These are phyloP conservation scores for Ctenicera cuprea DNA, from an alignment of 2,888 invertebrate genomes.

Conservation along the genomic window DNA sequence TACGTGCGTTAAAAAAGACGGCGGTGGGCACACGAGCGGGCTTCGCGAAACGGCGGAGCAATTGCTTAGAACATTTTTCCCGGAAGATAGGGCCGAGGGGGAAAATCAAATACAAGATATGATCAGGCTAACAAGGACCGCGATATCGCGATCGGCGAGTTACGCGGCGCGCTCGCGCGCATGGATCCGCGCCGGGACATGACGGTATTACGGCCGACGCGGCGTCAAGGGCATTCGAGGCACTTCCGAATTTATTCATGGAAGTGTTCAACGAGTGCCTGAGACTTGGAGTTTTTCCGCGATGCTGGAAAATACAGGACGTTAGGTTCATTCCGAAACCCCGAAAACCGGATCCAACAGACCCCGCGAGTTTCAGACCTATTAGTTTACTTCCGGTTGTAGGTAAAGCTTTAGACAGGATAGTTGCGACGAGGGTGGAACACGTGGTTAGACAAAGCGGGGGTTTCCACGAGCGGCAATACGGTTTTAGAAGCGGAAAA, in stretches of 20 bases:
- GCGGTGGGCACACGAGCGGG: not conserved
- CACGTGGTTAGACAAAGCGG: not conserved
- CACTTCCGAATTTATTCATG: not conserved
- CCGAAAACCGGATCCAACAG: constrained; percentile 18
- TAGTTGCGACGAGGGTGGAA: constrained; percentile 30
- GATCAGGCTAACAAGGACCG: too few species aligned
- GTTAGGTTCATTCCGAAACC: constrained; percentile 37
- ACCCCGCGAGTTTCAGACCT: constrained; percentile 10
- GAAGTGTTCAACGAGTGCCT: constrained; percentile 39
- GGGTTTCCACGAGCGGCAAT: constrained; percentile 24
- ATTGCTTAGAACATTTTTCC: too few species aligned
- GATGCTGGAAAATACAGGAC: constrained; percentile 28
- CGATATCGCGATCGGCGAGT: too few species aligned
- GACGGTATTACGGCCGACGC: constrained; percentile 42
- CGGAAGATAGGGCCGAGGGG: too few species aligned
- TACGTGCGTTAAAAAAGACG: not conserved
- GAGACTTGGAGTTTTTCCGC: constrained; percentile 22
- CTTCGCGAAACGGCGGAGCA: not conserved
- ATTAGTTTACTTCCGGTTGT: constrained; percentile 43
- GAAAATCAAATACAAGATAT: too few species aligned
- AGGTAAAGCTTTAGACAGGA: constrained; percentile 35
- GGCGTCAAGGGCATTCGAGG: constrained; percentile 16
- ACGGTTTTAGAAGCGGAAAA: constrained; percentile 19
- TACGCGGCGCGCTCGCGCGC: too few species aligned
- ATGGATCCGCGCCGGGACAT: constrained; percentile 16